Conservation (phyloP, 2,888 invertebrate genomes). For the Podabrus alpinus region DNA sequence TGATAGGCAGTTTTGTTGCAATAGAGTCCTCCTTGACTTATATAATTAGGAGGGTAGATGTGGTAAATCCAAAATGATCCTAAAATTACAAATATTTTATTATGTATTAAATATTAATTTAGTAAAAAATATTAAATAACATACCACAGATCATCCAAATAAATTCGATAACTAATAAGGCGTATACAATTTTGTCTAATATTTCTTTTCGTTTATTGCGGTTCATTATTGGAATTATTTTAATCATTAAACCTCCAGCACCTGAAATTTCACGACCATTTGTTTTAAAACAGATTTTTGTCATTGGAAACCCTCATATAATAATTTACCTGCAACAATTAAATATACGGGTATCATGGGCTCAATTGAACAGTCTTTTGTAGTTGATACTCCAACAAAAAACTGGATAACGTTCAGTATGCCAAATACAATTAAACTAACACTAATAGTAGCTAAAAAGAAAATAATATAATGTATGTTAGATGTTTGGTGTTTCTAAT, state of each 20-base stretch:
- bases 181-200: neutral
- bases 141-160: conserved; percentile 14
- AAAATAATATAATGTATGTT: conserved; percentile 8
- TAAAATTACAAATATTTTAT: conserved; percentile 30
- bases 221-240: conserved; percentile 20
- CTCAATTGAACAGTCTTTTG: conserved; percentile 45
- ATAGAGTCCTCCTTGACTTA: conserved; percentile 35
- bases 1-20: conserved; percentile 48
- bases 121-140: neutral
- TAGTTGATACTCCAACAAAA: conserved; percentile 42
- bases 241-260: conserved; percentile 18
- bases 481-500: neutral
- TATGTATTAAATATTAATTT: neutral
- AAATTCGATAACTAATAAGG: conserved; percentile 6
- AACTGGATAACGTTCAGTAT: conserved; percentile 43
- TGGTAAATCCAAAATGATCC: conserved; percentile 48
- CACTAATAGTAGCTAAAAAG: conserved; percentile 43
- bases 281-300: neutral
- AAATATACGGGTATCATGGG: conserved; percentile 47
- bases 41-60: conserved; percentile 43
- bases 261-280: conserved; percentile 8
- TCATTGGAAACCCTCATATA: neutral
- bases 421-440: conserved; percentile 39
- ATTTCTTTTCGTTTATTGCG: conserved; percentile 4
- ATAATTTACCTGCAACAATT: conserved; percentile 43